Evolutionary conservation across 2,888 invertebrate genomes (phyloP).

Genomic region (Perizoma affinitatum): DNA sequence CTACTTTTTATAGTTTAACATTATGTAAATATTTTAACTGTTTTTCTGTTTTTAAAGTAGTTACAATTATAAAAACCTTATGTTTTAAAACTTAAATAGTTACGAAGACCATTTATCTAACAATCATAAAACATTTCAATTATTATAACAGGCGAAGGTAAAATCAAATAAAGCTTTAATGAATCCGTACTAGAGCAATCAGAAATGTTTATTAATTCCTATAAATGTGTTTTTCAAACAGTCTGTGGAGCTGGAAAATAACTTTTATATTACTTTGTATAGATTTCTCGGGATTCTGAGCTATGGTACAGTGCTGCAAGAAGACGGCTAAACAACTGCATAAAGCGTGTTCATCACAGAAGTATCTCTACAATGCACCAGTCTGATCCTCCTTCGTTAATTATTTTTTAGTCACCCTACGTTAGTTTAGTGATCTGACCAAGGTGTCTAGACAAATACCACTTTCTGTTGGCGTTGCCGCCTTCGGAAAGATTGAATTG

Average conservation of each 20-base stretch:
- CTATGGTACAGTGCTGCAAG: conserved; percentile 11
- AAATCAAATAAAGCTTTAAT: conserved; percentile 2
- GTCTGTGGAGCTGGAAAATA: conserved; percentile 12
- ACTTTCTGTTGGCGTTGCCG: too few relatives aligned
- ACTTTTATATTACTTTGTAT: conserved; percentile 24
- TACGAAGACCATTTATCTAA: background rate
- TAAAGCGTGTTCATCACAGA: background rate
- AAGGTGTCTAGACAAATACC: too few relatives aligned
- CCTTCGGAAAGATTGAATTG: too few relatives aligned
- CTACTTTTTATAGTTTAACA: too few relatives aligned
- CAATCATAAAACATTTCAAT: background rate
- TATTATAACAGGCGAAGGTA: background rate
- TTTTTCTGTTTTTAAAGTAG: too few relatives aligned
- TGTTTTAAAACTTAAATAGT: background rate
- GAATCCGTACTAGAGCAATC: background rate
- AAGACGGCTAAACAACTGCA: conserved; percentile 1
- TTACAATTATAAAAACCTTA: too few relatives aligned
- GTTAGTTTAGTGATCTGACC: too few relatives aligned
- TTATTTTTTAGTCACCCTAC: too few relatives aligned
- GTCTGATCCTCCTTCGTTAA: too few relatives aligned
- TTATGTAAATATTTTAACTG: too few relatives aligned
- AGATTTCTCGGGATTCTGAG: conserved; percentile 40
- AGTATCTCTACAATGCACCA: background rate
- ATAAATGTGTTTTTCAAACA: conserved; percentile 13
- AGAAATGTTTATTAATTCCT: conserved; percentile 6